Evolutionary conservation across 1,140 invertebrate genomes (phyloP), one percentile per base, ranked within the genome.

Genomic region (Daktulosphaira vitifoliae): DNA sequence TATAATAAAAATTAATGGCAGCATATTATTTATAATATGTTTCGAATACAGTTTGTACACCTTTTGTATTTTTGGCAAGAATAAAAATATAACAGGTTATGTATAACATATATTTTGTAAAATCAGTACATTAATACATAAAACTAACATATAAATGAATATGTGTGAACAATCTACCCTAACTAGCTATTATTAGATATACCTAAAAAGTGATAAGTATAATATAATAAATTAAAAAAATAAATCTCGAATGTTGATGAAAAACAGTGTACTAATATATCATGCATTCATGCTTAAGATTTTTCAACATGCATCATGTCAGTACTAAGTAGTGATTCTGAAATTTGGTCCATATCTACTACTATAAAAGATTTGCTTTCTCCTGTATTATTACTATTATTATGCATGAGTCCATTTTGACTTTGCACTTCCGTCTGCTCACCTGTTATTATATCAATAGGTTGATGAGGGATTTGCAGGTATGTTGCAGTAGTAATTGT

Each of bases 381-480:
- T 62, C 42, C 56, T 62, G 16, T 22, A 26, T 62, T 62, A 48
- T 48, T 46, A 62, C 7, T 48, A 48, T 48, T 62, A 42, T 48
- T 33, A 33, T 33, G 29, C 29, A 33, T 33, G 56, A 48, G 16
- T 62, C 44, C 56, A 62, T 62, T 62, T 46, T 62, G 42, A 62
- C 16, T 48, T 48, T 46, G 42, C 25, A 42, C 22, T 48, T 15
- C 38, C 42, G 3, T 62, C 56, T 48, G 11, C 56, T 62, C 56
- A 62, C 56, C 56, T 62, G 56, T 62, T 20, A 62, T 62, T 48
- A 62, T 62, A 25, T 62, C 56, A 15, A 62, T 62, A 20, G 56
- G 56, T 6, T 62, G 56, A 3, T 62, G 56, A 29, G 56, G 56
- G 26, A 62, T 39, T 62, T 62, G 56, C 6, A 62, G 46, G 46